Evolutionary conservation across 1,140 invertebrate genomes (phyloP), one percentile per base, ranked within the genome.

Genomic region (Drosophila nasuta): DNA sequence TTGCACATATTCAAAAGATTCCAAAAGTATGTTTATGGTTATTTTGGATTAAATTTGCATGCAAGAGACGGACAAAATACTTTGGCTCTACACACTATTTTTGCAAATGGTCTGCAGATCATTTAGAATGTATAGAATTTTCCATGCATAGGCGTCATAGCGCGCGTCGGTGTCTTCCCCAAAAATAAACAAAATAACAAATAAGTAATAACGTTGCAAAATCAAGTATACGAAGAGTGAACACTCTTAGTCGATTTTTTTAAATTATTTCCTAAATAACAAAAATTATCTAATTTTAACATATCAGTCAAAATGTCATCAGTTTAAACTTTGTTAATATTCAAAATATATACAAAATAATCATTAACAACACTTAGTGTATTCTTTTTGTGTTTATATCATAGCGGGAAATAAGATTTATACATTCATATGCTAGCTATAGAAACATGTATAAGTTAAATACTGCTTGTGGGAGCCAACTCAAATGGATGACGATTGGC

Each of bases 401-500:
- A 7, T 49, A 38, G 30, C 25, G 48, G 8, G 3, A 5, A 43
- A 43, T 5, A 17, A 58, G 33, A 20, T 41, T 17, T 57, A 68
- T 35, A 64, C 25, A 56, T 11, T 28, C 11, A 57, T 30, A 25
- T 25, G 20, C 4, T 25, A 52, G 5, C 20, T 54, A 57, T 59
- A 54, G 48, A 13, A 46, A 59, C 41, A 62, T 54, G 43, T 57
- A 38, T 48, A 33, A 60, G 64, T 48, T 25, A 30, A 69, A 54
- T 46, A 49, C 57, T 59, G 70, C 30, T 52, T 48, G 58, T 70
- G 66, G 72, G 57, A 41, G 58, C 67, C 45, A 58, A 76, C 41
- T 66, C 41, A 65, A 52, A 35, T 71, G 81, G 49, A 89, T 88
- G 85, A 88, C 85, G 85, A 81, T 75, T 43, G 60, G 52, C 86